phyloP scores from a whole-genome alignment of 2,797 vertebrate genomes.

The Antennarius maculatus region DNA sequence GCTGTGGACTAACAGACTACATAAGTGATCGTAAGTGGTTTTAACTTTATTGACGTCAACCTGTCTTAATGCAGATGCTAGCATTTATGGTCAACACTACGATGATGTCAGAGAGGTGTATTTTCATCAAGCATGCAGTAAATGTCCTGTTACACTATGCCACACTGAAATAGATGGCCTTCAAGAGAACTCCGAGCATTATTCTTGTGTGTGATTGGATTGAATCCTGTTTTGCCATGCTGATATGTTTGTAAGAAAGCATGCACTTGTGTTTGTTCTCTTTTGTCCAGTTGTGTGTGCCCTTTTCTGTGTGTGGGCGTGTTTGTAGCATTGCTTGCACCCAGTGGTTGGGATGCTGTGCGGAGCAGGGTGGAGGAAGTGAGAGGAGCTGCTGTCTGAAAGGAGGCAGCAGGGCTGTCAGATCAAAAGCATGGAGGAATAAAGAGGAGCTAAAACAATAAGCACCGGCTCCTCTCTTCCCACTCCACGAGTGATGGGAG shows the following conservation, averaged over 20 bases:
- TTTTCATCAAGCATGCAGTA: constrained; percentile 19
- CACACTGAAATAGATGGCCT: constrained; percentile 34
- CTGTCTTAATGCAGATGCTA: constrained; percentile 49
- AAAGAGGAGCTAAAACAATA: constrained; percentile 64
- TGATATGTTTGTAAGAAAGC: constrained; percentile 13
- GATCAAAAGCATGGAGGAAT: constrained; percentile 66
- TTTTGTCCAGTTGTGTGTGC: constrained; percentile 9
- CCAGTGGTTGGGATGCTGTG: constrained; percentile 45
- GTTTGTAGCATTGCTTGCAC: constrained; percentile 42
- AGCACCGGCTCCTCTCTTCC: constrained; percentile 55
- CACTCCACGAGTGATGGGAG: constrained; percentile 68
- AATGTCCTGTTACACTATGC: constrained; percentile 19
- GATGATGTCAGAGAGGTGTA: constrained; percentile 39
- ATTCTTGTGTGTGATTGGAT: constrained; percentile 1
- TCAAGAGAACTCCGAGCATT: constrained; percentile 15
- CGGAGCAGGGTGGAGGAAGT: constrained; percentile 45
- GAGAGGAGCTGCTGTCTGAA: constrained; percentile 55
- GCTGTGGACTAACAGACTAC: constrained; percentile 69
- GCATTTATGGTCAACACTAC: constrained; percentile 58
- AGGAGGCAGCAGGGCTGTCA: constrained; percentile 58
- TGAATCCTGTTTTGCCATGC: neutral
- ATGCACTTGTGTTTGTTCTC: constrained; percentile 17
- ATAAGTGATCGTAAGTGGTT: constrained; percentile 78
- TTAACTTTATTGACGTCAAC: constrained; percentile 55
- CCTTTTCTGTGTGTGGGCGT: constrained; percentile 15